These are phyloP conservation scores for Salminus brasiliensis DNA, from an alignment of 2,113 vertebrate genomes.

Conservation along the genomic window DNA sequence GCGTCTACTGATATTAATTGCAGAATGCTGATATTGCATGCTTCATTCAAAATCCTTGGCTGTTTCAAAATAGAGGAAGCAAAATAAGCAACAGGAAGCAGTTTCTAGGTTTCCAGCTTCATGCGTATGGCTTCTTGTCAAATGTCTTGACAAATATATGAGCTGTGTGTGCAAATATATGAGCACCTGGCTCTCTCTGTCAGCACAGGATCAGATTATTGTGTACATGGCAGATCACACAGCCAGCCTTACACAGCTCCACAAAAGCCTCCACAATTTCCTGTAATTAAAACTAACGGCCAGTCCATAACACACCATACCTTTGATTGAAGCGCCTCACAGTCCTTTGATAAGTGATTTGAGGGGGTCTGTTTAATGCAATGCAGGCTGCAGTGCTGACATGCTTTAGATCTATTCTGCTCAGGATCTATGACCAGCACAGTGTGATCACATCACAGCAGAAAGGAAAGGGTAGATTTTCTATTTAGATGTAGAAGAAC, in stretches of 20 bases:
- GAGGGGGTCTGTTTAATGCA: conserved; percentile 26
- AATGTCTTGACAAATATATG: conserved; percentile 22
- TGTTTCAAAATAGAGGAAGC: not conserved
- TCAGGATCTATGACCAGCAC: not conserved
- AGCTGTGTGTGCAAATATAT: conserved; percentile 63
- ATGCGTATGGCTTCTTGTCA: not conserved
- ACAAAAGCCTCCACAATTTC: conserved; percentile 59
- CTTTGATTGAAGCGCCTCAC: conserved; percentile 33
- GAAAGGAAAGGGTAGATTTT: not conserved
- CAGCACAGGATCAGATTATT: conserved; percentile 78
- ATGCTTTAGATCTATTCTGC: not conserved
- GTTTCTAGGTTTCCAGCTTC: not conserved
- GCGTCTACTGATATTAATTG: not conserved
- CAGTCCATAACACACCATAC: conserved; percentile 34
- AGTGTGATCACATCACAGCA: not conserved
- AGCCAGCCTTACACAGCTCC: conserved; percentile 58
- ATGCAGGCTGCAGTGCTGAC: not conserved
- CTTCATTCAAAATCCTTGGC: not conserved
- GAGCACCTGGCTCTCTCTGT: conserved; percentile 78
- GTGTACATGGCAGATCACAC: conserved; percentile 45
- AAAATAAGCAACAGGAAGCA: not conserved
- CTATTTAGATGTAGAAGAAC: not conserved
- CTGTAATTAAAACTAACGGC: conserved; percentile 66
- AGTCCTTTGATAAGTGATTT: conserved; percentile 22
- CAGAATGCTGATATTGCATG: not conserved